A percentile compares a stretch with the other conserved stretches of the same genome.
These are phyloP conservation scores for Oegoconia quadripuncta DNA, from an alignment of 2,888 invertebrate species.

Conservation along the genomic window DNA sequence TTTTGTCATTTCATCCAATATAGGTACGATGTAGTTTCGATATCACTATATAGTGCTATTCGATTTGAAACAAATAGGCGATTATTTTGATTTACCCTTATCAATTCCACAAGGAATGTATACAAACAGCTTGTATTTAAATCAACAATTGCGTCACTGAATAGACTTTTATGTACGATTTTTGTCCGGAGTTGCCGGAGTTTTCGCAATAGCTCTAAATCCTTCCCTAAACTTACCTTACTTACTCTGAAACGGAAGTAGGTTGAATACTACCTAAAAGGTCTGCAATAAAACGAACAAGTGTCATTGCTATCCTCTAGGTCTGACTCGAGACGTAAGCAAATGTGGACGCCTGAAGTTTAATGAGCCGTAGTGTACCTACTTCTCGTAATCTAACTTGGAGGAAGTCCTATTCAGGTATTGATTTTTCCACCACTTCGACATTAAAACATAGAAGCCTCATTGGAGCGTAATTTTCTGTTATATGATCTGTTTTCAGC, in stretches of 20 bases:
- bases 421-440: conserved; percentile 40
- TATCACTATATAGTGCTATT: too few species aligned
- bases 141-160: too few species aligned
- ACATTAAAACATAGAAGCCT: conserved; percentile 40
- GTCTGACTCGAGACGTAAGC: conserved; percentile 54
- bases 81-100: too few species aligned
- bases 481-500: conserved; percentile 9
- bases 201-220: conserved; percentile 7
- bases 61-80: too few species aligned
- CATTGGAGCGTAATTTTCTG: conserved; percentile 28
- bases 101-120: too few species aligned
- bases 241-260: conserved; percentile 28
- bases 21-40: too few species aligned
- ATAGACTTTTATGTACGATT: too few species aligned
- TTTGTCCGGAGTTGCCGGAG: too few species aligned
- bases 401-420: conserved; percentile 42
- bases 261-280: conserved; percentile 46
- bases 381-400: conserved; percentile 46
- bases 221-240: conserved; percentile 16
- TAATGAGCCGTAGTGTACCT: conserved; percentile 58
- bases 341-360: conserved; percentile 60
- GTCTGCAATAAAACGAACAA: conserved; percentile 58
- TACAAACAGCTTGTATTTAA: too few species aligned
- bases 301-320: conserved; percentile 50
- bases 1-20: too few species aligned